Evolutionary conservation across 1,140 invertebrate genomes (phyloP).

Genomic region (Nymphalis io): DNA sequence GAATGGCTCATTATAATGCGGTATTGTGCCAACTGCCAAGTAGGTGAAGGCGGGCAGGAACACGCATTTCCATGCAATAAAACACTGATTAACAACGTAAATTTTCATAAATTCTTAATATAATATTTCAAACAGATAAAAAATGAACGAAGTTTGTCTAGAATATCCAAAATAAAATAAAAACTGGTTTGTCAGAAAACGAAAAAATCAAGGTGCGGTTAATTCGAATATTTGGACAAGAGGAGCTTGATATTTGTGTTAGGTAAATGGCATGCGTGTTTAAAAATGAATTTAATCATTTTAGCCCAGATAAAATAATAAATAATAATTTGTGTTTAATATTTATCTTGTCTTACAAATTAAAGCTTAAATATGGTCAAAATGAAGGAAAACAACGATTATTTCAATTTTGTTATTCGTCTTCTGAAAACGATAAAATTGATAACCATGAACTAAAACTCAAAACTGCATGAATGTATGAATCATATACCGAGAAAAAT

Average conservation of each 20-base stretch:
- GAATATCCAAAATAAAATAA: background rate
- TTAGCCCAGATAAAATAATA: too few relatives aligned
- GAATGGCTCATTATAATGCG: slow-evolving; percentile 11
- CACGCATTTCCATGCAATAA: slow-evolving; percentile 3
- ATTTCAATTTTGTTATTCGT: background rate
- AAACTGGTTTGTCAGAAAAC: slow-evolving; percentile 8
- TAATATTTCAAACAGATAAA: background rate
- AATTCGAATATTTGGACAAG: background rate
- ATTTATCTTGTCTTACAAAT: too few relatives aligned
- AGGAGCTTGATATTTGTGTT: background rate
- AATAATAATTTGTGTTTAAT: too few relatives aligned
- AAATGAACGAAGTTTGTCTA: background rate
- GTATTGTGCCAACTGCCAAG: slow-evolving; percentile 23
- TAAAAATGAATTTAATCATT: background rate
- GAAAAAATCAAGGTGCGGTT: background rate
- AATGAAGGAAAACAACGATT: background rate
- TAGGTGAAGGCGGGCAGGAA: slow-evolving; percentile 28
- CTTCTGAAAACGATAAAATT: slow-evolving; percentile 3
- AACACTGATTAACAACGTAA: background rate
- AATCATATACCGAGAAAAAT: slow-evolving; percentile 22
- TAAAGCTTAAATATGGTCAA: background rate
- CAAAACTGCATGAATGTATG: background rate
- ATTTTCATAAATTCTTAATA: slow-evolving; percentile 6
- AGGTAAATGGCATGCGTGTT: background rate
- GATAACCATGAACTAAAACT: slow-evolving; percentile 4